Evolutionary conservation across 2,797 vertebrate genomes (phyloP).

Genomic region (Pygocentrus nattereri): DNA sequence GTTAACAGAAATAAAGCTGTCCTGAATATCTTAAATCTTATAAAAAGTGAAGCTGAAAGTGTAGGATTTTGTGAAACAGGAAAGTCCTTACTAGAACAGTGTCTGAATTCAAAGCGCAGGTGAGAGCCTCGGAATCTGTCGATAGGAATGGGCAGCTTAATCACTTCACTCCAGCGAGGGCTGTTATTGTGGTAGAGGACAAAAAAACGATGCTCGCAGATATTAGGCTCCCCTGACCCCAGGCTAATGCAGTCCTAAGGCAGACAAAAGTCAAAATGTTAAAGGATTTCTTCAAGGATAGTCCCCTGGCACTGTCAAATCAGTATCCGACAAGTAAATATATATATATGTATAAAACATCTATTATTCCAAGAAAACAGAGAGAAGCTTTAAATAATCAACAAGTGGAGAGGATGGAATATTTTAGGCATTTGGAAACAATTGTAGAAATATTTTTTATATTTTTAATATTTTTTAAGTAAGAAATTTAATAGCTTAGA

Average conservation of each 20-base stretch:
- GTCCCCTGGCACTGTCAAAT: background rate
- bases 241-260: constrained; percentile 95
- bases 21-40: background rate
- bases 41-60: background rate
- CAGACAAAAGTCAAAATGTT: constrained; percentile 5
- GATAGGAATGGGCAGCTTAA: constrained; percentile 97
- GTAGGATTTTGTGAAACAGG: background rate
- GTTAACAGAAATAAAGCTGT: background rate
- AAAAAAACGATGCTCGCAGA: constrained; percentile 93
- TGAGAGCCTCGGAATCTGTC: constrained; percentile 97
- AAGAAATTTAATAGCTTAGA: no score
- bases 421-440: no score
- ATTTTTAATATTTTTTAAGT: no score
- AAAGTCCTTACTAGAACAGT: constrained; percentile 93
- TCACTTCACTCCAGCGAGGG: constrained; percentile 97
- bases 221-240: constrained; percentile 92
- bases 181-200: constrained; percentile 99
- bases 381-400: no score
- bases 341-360: no score
- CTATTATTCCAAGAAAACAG: background rate
- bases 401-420: no score
- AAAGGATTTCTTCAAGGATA: no score
- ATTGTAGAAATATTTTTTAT: no score
- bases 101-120: constrained; percentile 98
- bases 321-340: background rate